Conservation (phyloP, 2,888 invertebrate genomes). For the Cerceris ruficornis region DNA sequence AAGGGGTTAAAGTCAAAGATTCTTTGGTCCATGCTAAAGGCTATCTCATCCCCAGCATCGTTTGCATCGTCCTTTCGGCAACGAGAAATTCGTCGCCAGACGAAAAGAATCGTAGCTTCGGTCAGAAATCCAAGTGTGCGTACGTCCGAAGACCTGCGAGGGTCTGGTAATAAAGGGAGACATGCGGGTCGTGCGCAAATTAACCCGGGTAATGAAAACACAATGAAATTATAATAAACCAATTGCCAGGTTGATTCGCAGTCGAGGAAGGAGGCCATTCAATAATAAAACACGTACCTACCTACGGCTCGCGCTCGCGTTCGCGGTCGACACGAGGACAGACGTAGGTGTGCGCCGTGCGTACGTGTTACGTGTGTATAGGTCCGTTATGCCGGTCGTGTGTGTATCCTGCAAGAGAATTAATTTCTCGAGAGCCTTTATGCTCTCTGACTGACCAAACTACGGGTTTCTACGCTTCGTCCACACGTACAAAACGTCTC, state of each 20-base stretch:
- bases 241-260: slow-evolving; percentile 80
- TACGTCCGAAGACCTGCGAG: slow-evolving; percentile 65
- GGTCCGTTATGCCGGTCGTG: slow-evolving; percentile 51
- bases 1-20: too few species aligned
- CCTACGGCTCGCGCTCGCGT: slow-evolving; percentile 59
- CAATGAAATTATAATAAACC: slow-evolving; percentile 81
- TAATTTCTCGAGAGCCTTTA: slow-evolving; percentile 81
- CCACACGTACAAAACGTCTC: slow-evolving; percentile 47
- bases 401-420: slow-evolving; percentile 73
- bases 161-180: slow-evolving; percentile 75
- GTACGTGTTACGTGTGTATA: slow-evolving; percentile 28
- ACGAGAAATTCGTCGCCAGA: slow-evolving; percentile 27
- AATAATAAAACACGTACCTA: slow-evolving; percentile 79
- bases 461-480: slow-evolving; percentile 63
- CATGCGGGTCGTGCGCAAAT: slow-evolving; percentile 74
- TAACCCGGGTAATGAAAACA: slow-evolving; percentile 80
- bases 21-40: too few species aligned
- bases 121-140: slow-evolving; percentile 54
- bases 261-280: slow-evolving; percentile 77
- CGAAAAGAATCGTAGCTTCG: slow-evolving; percentile 47
- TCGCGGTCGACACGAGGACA: slow-evolving; percentile 35
- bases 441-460: slow-evolving; percentile 79
- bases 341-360: background rate
- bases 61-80: background rate
- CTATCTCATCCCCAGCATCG: background rate